Evolutionary conservation across 1,140 invertebrate genomes (phyloP), one percentile per base, ranked within the genome.

Genomic region (Probaryconus sp.): DNA sequence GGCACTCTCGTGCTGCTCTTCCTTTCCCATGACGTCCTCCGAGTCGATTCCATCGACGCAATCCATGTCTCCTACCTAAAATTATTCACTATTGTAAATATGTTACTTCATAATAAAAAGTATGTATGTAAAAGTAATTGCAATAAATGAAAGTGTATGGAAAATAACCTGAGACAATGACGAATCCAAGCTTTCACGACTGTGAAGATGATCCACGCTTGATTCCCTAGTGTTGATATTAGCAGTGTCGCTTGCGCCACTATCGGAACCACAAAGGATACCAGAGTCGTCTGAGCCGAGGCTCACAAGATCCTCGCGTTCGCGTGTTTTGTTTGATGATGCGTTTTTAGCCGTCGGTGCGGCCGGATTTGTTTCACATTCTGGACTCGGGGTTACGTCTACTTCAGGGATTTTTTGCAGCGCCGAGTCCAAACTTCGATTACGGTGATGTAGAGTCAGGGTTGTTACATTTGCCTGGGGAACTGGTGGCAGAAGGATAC

Each of bases 201-300:
- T 89, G 60, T 85, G 84, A 13, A 88, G 76, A 60, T 88, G 85
- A 56, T 89, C 88, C 13, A 87, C 82, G 64, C 87, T 89, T 10
- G 87, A 89, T 33, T 87, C 85, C 20, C 85, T 68, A 11, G 85
- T 88, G 6, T 85, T 82, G 9, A 78, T 68, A 74, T 85, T 81
- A 6, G 81, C 80, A 6, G 81, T 82, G 56, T 87, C 89, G 55
- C 85, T 89, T 9, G 86, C 87, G 13, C 89, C 89, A 65, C 86
- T 91, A 58, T 92, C 92, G 7, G 90, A 93, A 75, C 90, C 92
- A 83, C 93, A 95, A 71, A 94, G 90, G 76, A 95, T 96, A 26
- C 92, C 92, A 77, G 94, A 96, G 85, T 97, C 95, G 82, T 96
- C 95, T 0, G 95, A 96, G 9, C 94, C 94, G 5, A 95, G 84